Evolutionary conservation across 2,888 invertebrate genomes (phyloP).

Genomic region (Creontiades dilutus): DNA sequence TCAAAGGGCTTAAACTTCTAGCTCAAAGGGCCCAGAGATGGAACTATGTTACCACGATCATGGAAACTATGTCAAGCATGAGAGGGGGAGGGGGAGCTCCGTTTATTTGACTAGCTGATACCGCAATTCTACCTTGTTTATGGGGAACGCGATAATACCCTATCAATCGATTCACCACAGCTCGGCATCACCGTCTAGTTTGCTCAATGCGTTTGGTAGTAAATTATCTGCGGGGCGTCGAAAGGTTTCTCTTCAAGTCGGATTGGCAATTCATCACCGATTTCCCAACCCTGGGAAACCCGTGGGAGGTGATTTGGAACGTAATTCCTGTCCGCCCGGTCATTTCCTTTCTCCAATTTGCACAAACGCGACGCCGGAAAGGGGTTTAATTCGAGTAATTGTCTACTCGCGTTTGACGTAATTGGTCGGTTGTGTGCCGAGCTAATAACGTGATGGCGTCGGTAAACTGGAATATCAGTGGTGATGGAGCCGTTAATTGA

Average conservation of each 20-base stretch:
- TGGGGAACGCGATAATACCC: background rate
- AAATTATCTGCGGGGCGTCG: slow-evolving; percentile 8
- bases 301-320: background rate
- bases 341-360: slow-evolving; percentile 21
- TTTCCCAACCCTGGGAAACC: background rate
- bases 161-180: background rate
- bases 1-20: background rate
- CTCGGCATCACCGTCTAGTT: background rate
- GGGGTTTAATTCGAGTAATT: slow-evolving; percentile 32
- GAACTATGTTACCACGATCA: background rate
- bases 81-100: background rate
- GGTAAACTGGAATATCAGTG: background rate
- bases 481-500: background rate
- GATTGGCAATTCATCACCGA: slow-evolving; percentile 39
- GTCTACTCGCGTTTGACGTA: slow-evolving; percentile 4
- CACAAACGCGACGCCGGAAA: background rate
- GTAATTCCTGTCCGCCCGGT: slow-evolving; percentile 19
- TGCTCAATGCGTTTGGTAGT: slow-evolving; percentile 4
- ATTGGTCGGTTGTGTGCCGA: background rate
- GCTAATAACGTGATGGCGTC: background rate
- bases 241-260: slow-evolving; percentile 27
- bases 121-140: slow-evolving; percentile 6
- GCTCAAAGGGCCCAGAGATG: background rate
- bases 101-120: slow-evolving; percentile 18
- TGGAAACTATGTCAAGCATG: background rate